Conservation (phyloP, 2,888 invertebrate genomes). For the Oscheius myriophilus region DNA sequence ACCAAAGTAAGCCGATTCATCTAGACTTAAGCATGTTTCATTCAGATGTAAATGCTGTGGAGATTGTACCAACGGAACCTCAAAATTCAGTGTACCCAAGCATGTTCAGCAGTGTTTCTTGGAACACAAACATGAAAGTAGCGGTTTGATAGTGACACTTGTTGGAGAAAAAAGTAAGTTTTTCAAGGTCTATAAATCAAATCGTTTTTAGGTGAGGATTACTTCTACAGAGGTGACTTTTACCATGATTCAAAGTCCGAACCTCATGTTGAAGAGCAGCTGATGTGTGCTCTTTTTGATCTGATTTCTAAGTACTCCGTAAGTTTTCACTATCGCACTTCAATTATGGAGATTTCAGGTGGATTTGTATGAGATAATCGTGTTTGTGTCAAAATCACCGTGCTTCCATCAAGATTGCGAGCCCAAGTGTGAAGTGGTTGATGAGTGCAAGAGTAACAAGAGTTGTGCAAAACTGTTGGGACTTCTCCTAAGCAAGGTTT, state of each 20-base stretch:
- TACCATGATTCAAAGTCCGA: conserved; percentile 70
- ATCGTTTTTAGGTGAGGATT: conserved; percentile 61
- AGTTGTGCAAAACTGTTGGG: conserved; percentile 70
- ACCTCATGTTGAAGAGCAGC: conserved; percentile 70
- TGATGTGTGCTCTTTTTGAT: conserved; percentile 70
- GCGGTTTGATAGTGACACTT: conserved; percentile 69
- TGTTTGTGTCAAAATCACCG: conserved; percentile 70
- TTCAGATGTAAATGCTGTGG: conserved; percentile 69
- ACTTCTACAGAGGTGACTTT: conserved; percentile 70
- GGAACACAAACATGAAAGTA: conserved; percentile 70
- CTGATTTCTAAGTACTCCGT: conserved; percentile 70
- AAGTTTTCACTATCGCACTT: not conserved
- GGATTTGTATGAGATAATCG: conserved; percentile 69
- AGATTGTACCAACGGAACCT: conserved; percentile 70
- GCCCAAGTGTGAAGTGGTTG: conserved; percentile 70
- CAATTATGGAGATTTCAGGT: conserved; percentile 46
- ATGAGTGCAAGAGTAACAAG: conserved; percentile 70
- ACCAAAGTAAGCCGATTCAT: conserved; percentile 41
- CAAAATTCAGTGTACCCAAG: conserved; percentile 70
- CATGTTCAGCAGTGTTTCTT: conserved; percentile 70
- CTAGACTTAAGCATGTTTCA: not conserved
- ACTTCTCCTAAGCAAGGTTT: conserved; percentile 65
- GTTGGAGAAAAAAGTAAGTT: conserved; percentile 50
- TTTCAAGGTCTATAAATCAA: not conserved
- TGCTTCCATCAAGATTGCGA: conserved; percentile 71